These are phyloP conservation scores for Eilema depressum DNA, from an alignment of 2,888 invertebrate species.

Conservation along the genomic window DNA sequence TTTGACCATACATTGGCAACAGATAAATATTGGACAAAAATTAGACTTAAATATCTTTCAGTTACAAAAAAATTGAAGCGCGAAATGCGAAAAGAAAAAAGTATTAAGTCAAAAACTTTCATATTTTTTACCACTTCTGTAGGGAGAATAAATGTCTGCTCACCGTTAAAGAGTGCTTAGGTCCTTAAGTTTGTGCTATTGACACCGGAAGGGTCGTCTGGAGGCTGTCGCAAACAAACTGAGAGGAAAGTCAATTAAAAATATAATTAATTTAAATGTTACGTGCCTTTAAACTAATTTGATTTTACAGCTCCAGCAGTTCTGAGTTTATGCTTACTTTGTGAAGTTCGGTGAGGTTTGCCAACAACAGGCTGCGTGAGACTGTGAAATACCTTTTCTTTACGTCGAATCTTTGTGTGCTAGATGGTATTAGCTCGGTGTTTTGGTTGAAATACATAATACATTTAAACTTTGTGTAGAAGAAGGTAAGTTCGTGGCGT, in stretches of 20 bases:
- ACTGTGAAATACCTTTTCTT: slow-evolving; percentile 16
- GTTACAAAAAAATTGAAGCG: neutral
- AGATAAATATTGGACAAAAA: neutral
- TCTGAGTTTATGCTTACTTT: slow-evolving; percentile 19
- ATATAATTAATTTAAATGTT: slow-evolving; percentile 36
- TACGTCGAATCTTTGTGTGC: slow-evolving; percentile 9
- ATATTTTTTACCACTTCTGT: neutral
- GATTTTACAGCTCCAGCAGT: slow-evolving; percentile 21
- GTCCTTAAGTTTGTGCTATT: slow-evolving; percentile 17
- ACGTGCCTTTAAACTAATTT: slow-evolving; percentile 31
- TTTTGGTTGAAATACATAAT: slow-evolving; percentile 16
- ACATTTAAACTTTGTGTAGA: slow-evolving; percentile 15
- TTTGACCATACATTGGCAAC: neutral
- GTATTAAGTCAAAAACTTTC: neutral
- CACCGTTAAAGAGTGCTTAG: slow-evolving; percentile 6
- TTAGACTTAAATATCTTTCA: neutral
- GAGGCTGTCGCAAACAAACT: slow-evolving; percentile 28
- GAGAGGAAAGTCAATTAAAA: slow-evolving; percentile 36
- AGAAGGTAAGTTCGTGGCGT: slow-evolving; percentile 1
- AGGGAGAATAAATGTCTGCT: neutral
- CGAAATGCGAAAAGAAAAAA: neutral
- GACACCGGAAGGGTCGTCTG: slow-evolving; percentile 15
- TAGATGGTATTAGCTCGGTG: slow-evolving; percentile 10
- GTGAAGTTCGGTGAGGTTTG: slow-evolving; percentile 16
- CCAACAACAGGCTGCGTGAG: slow-evolving; percentile 16